These are phyloP conservation scores for Cyphomyrus discorhynchus DNA, from an alignment of 2,113 vertebrate species.

Conservation along the genomic window DNA sequence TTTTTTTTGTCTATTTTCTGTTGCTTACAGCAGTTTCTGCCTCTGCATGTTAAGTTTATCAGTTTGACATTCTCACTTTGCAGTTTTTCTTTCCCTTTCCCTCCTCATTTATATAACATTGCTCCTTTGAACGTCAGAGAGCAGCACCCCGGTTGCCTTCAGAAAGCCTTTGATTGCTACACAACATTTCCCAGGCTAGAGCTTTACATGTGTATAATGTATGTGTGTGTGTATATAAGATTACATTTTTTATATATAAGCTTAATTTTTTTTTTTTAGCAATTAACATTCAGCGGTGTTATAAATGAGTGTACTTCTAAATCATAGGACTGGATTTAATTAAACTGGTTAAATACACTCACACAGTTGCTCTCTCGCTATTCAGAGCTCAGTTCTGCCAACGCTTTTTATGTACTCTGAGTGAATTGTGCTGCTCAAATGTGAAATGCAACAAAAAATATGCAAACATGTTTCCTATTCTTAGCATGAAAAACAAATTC, in stretches of 20 bases:
- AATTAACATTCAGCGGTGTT: not conserved
- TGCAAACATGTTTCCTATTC: not conserved
- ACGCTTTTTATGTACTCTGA: not conserved
- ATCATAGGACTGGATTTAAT: not conserved
- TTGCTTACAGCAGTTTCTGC: not conserved
- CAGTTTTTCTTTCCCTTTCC: not conserved
- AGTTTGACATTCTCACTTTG: not conserved
- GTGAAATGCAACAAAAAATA: not conserved
- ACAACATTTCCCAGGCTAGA: not conserved
- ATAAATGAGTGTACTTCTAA: not conserved
- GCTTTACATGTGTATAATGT: not conserved
- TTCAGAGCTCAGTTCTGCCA: not conserved
- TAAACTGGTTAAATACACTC: not conserved
- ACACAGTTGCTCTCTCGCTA: not conserved
- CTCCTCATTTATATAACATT: not conserved
- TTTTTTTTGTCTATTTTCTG: not conserved
- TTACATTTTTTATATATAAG: not conserved
- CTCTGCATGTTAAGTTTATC: conserved; percentile 11
- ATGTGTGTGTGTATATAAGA: not conserved
- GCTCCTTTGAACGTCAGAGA: conserved; percentile 1
- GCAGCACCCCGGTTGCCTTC: not conserved
- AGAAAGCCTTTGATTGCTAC: not conserved
- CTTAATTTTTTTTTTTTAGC: not conserved
- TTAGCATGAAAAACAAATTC: not conserved
- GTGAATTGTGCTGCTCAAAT: not conserved